Evolutionary conservation across 2,888 invertebrate species (phyloP), one percentile per base, ranked within the genome.

Genomic region (Mamestra brassicae): DNA sequence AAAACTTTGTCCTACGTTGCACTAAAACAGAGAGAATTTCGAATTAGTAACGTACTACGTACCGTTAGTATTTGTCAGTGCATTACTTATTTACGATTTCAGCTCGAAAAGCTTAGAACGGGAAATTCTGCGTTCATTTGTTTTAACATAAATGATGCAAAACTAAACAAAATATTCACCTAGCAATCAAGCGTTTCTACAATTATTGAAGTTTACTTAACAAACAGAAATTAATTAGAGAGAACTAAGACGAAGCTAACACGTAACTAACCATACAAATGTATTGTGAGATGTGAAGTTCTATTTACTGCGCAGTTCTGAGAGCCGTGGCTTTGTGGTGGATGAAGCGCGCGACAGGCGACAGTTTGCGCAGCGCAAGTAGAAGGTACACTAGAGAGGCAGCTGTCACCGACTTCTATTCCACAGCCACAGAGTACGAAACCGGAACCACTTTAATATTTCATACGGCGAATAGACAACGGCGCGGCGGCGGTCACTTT

Each of bases 361-460:
- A 82, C 75, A 74, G 75, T 68, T 78, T 70, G 72, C 68, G 76
- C 71, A 63, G 38, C 50, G 55, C 77, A 76, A 85, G 76, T 74
- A 77, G 64, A 57, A 47, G 58, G 47, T 62, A 72, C 50, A 81
- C 76, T 38, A 71, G 47, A 74, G 52, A 74, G 81, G 47, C 77
- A 78, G 68, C 80, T 85, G 80, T 74, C 83, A 78, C 61, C 42
- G 70, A 72, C 72, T 76, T 68, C 85, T 65, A 85, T 66, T 55
- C 69, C 63, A 45, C 77, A 65, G 76, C 71, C 73, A 74, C 62
- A 75, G 36, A 52, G 45, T 72, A 70, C 36, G 13, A 81, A 77
- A 62, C 63, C 58, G 45, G 60, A 65, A 76, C 67, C 61, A 63
- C 63, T 76, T 74, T 82, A 84, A 82, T 82, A 84, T 84, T 85